A percentile compares a stretch with the other conserved stretches of the same genome.
phyloP scores from a whole-genome alignment of 2,797 vertebrate species.

The Rhinogobio ventralis region DNA sequence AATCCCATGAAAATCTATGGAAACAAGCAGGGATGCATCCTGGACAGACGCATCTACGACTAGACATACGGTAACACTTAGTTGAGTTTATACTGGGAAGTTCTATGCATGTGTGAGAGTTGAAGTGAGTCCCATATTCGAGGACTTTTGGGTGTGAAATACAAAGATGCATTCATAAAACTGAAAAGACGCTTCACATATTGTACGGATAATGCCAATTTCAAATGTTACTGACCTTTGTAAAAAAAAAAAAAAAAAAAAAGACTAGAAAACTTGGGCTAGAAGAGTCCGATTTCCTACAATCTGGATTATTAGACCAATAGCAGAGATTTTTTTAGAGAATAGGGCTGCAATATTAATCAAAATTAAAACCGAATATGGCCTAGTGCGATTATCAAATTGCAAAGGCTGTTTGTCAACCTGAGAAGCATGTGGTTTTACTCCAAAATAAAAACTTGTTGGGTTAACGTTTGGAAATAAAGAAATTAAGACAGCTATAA shows the following conservation, averaged over 20 bases:
- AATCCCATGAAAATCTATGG: not conserved
- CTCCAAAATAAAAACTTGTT: not conserved
- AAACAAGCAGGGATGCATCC: not conserved
- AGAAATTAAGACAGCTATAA: not conserved
- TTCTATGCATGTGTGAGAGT: not conserved
- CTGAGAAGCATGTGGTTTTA: not conserved
- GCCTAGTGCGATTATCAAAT: not conserved
- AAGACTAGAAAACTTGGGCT: too few species aligned
- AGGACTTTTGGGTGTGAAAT: not conserved
- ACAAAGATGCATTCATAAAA: slow-evolving; percentile 1
- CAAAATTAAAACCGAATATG: not conserved
- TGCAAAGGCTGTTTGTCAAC: not conserved
- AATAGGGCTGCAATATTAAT: not conserved
- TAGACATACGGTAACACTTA: not conserved
- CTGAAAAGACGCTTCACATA: slow-evolving; percentile 3
- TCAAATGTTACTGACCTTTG: slow-evolving; percentile 5
- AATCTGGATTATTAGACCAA: not conserved
- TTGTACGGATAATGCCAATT: not conserved
- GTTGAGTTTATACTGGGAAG: not conserved
- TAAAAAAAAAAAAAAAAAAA: not conserved
- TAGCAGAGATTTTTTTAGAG: not conserved
- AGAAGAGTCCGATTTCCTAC: not conserved
- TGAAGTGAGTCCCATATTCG: not conserved
- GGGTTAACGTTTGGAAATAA: not conserved
- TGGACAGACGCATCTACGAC: not conserved